Evolutionary conservation across 2,113 vertebrate species (phyloP), one percentile per base, ranked within the genome.

Genomic region (Brachionichthys hirsutus): DNA sequence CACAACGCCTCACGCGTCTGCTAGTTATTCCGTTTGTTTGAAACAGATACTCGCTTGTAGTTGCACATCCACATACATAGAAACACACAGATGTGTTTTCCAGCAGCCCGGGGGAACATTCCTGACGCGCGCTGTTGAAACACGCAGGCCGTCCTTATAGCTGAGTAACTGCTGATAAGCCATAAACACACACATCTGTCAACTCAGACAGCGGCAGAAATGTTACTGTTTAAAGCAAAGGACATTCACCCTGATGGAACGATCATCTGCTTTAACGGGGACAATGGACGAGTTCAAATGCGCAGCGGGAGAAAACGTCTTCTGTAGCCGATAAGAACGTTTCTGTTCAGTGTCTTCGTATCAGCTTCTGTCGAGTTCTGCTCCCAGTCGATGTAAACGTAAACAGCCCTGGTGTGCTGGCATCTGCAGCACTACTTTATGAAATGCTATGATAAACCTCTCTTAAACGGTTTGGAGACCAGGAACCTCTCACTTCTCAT

Each of bases 91-190:
- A 69, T 66, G 49, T 80, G 70, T 83, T 84, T 84, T 80, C 81
- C 51, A 55, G 67, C 58, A 67, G 82, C 90, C 86, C 71, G 52
- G 11, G 84, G 84, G 90, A 87, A 89, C 88, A 92, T 92, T 92
- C 90, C 83, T 81, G 43, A 75, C 57, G 78, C 81, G 82, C 59
- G 74, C 85, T 83, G 73, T 84, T 85, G 70, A 76, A 85, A 91
- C 89, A 86, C 70, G 85, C 81, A 48, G 46, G 44, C 48, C 20
- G 61, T 73, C 73, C 82, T 77, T 76, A 55, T 51, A 38, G 63
- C 70, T 71, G 63, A 67, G 62, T 54, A 66, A 59, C 74, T 74
- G 53, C 75, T 71, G 76, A 82, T 83, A 77, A 77, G 62, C 57
- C 13, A 55, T 38, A 54, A 19, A 62, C 53, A 64, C 16, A 17